Evolutionary conservation across 2,113 vertebrate genomes (phyloP), one percentile per base, ranked within the genome.

Genomic region (Candoia aspera): DNA sequence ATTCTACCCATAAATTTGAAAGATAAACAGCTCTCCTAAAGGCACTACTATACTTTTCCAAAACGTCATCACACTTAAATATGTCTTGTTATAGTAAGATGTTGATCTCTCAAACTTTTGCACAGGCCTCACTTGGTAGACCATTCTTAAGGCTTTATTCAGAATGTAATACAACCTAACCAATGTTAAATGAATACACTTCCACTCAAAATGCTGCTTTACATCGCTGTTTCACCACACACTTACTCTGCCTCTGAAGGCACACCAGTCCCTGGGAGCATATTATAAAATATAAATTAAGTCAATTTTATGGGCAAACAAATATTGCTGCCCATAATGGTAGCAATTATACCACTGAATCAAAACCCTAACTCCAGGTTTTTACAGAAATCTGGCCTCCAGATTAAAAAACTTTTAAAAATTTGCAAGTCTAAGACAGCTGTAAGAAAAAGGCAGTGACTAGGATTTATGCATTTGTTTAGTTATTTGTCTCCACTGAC

Each of bases 111-210:
- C 21, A 83, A 37, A 89, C 23, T 26, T 23, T 5, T 37, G 19
- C 46, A 83, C 42, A 90, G 84, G 33, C 21, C 6, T 11, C 92
- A 92, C 21, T 42, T 94, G 54, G 55, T 90, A 84, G 89, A 23
- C 33, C 33, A 46, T 37, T 37, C 12, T 21, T 29, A 46, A 37
- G 33, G n/a, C 33, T 11, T n/a, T 85, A 85, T 53, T 83, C 33
- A 58, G 8, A 49, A 49, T 49, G 49, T 49, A 49, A n/a, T 11
- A 58, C 17, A 54, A 2, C n/a, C 42, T 23, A 55, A 37, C 10
- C 57, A n/a, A 23, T 37, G 9, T 58, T 23, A 3, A 24, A 87
- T 33, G 42, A 37, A 17, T 37, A 59, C 17, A 4, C 57, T n/a
- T 87, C 29, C n/a, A 88, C 21, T 21, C 26, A 49, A 33, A 57